Evolutionary conservation across 2,888 invertebrate species (phyloP), one percentile per base, ranked within the genome.

Genomic region (Agonum fuliginosum): DNA sequence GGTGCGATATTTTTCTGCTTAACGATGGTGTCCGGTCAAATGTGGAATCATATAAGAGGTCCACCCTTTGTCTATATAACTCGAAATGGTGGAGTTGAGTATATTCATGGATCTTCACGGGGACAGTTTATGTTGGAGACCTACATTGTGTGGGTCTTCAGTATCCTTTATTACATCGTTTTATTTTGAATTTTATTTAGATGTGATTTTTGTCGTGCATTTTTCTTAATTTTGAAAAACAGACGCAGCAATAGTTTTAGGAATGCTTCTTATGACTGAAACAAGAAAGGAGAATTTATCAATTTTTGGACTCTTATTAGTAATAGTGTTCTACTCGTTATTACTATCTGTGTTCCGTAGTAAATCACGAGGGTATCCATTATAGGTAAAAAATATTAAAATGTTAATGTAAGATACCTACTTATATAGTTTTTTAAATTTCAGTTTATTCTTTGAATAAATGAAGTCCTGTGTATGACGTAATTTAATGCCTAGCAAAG

Each of bases 41-140:
- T 99, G 99, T 99, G 99, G 99, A 99, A 99, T 88, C 99, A 99
- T 86, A 99, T 99, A 80, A 91, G 99, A 83, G 97, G 97, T 2
- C 99, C 99, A 4, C 99, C 99, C 1, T 95, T 99, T 86, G 93
- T 98, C 86, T 98, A 99, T 85, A 95, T 95, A 84, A 94, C 95
- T 6, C 93, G 95, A 83, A 95, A 94, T 84, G 98, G 98, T 3
- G 95, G 95, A 80, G 94, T 98, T 79, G 92, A 93, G 71, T 99
- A 98, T 84, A 96, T 99, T 80, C 97, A 98, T 86, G 95, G 96
- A 48, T 97, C 98, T 73, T 97, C 97, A 0, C 97, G 98, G 84
- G 97, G 97, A 19, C 98, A 99, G 87, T 95, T 99, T 86, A 95
- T 99, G 79, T 91, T 98, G 82, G 99, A 99, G 88, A 99, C 98